phyloP scores from a whole-genome alignment of 1,140 invertebrate genomes.

The Drosophila insularis region DNA sequence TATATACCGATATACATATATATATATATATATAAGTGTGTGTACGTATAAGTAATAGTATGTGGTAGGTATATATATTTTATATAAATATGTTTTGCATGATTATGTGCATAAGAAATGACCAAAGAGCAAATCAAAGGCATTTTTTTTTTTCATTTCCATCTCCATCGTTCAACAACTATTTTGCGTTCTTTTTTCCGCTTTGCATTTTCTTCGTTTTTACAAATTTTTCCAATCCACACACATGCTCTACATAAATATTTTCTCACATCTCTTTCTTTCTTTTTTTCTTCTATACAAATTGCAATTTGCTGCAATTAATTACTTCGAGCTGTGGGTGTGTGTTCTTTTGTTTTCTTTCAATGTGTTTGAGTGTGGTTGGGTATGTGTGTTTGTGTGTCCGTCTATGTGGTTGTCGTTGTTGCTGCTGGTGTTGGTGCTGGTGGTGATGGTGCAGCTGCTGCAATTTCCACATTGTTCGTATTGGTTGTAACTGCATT shows the following conservation, averaged over 20 bases:
- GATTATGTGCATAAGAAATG: slow-evolving; percentile 64
- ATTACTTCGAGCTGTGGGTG: slow-evolving; percentile 27
- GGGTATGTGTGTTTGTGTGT: slow-evolving; percentile 17
- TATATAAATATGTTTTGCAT: slow-evolving; percentile 72
- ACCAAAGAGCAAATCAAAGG: slow-evolving; percentile 74
- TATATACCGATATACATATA: slow-evolving; percentile 35
- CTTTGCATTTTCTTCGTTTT: slow-evolving; percentile 41
- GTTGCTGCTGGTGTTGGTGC: slow-evolving; percentile 61
- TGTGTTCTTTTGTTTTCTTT: neutral
- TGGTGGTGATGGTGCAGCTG: slow-evolving; percentile 64
- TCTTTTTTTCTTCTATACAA: neutral
- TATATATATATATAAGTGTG: slow-evolving; percentile 39
- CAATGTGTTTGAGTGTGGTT: slow-evolving; percentile 13
- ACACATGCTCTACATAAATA: slow-evolving; percentile 1
- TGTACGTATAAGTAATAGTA: slow-evolving; percentile 70
- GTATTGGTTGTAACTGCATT: slow-evolving; percentile 36
- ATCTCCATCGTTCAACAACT: neutral
- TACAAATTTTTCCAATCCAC: slow-evolving; percentile 32
- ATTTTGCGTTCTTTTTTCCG: slow-evolving; percentile 30
- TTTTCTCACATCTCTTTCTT: neutral
- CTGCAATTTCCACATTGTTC: slow-evolving; percentile 62
- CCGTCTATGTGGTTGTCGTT: slow-evolving; percentile 66
- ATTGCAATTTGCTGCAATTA: slow-evolving; percentile 1
- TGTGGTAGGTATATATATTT: slow-evolving; percentile 54
- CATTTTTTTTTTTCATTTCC: slow-evolving; percentile 30